Conservation (phyloP, 30 jellyfish, hydroid and myxozoan genomes). For the Hydractinia echinata region DNA sequence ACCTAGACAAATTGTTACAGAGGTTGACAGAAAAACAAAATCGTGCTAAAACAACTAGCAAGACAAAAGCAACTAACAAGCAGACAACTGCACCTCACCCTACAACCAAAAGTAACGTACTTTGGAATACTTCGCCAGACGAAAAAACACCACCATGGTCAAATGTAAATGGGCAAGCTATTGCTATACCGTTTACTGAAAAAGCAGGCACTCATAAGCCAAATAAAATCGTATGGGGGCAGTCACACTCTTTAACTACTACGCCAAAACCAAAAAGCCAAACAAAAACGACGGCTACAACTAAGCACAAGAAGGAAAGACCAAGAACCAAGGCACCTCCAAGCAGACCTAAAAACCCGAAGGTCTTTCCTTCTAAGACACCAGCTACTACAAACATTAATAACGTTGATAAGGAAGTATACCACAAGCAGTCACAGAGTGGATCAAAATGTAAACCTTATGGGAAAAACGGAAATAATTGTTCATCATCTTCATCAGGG, state of each 20-base stretch:
- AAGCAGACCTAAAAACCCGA: neutral
- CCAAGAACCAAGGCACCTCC: neutral
- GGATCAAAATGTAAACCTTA: neutral
- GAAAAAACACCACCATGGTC: slow-evolving; percentile 10
- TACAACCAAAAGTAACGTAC: slow-evolving; percentile 6
- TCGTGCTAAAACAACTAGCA: neutral
- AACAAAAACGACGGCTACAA: too few relatives aligned
- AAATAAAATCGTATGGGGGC: slow-evolving; percentile 4
- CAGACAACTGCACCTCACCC: slow-evolving; percentile 9
- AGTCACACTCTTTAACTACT: neutral
- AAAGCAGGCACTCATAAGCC: slow-evolving; percentile 9
- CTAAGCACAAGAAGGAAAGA: neutral
- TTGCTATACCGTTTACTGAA: neutral
- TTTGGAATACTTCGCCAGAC: slow-evolving; percentile 17
- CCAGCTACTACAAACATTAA: slow-evolving; percentile 7
- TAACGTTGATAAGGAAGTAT: neutral
- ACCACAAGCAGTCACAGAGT: neutral
- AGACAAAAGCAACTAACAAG: neutral
- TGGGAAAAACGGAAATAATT: too few relatives aligned
- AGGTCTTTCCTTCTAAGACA: neutral
- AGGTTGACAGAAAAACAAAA: slow-evolving; percentile 14
- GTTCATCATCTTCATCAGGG: too few relatives aligned
- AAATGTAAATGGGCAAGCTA: neutral
- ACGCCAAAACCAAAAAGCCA: neutral
- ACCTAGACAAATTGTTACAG: slow-evolving; percentile 12